Base-by-base conservation (phyloP, 2,113 vertebrate species). In the Montifringilla adamsi region DNA sequence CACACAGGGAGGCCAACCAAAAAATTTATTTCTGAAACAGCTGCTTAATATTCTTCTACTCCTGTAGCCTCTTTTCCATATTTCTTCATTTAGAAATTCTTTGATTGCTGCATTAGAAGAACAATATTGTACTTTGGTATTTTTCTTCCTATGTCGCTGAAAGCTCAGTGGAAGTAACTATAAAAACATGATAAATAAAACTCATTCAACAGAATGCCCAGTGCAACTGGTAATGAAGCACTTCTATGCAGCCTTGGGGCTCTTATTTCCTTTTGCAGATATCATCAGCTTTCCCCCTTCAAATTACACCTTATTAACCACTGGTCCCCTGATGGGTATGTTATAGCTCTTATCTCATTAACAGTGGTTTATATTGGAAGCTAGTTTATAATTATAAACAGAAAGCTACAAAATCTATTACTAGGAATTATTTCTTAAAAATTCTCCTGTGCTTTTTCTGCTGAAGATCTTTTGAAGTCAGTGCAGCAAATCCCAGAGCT, bases 111-210 rank as follows among this genome's bases (percentile, higher is more conserved):
- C 58, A 44, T 0, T 73, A 68, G 66, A 94, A 75, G 37, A 89
- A 53, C 20, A 68, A 46, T 64, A 47, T 28, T 66, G 13, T 78
- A 76, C 13, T 68, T 78, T 2, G 5, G 7, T 47, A 21, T 56
- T 91, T 94, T 83, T 66, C 35, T 83, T 62, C n/a, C 50, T 46
- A 13, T 62, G 49, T 50, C 41, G 7, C 60, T 62, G n/a, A 84
- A 93, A 89, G 52, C n/a, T 93, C 83, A 47, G 43, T 43, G 39
- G 27, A 87, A 43, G 26, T 47, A 86, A 63, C 76, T 60, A 89
- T 37, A 59, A 81, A 90, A 86, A 64, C 24, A 62, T 49, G n/a
- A 77, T 35, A 86, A 95, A 92, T 78, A 92, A 93, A 94, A 43
- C 24, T 89, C 68, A 86, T 70, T 89, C 55, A 89, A 77, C 16